Conservation (phyloP, 2,888 invertebrate genomes). For the Koerneria pararmatus region DNA sequence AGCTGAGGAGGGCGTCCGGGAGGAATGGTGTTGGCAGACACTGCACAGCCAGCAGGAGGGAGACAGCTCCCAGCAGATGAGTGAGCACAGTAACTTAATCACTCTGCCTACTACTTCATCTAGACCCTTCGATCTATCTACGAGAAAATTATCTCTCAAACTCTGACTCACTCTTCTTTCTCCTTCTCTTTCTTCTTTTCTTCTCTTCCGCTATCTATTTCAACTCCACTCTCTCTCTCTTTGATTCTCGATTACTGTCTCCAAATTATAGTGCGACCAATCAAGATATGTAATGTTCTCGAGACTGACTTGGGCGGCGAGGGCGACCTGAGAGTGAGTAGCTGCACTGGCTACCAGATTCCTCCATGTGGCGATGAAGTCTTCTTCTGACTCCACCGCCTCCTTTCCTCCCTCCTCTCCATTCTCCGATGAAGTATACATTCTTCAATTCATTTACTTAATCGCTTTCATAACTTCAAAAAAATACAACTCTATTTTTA, state of each 20-base stretch:
- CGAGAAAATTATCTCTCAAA: too few relatives aligned
- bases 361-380: slow-evolving; percentile 10
- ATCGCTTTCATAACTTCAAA: background rate
- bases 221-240: background rate
- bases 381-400: slow-evolving; percentile 22
- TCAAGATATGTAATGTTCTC: too few relatives aligned
- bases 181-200: slow-evolving; percentile 12
- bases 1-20: too few relatives aligned
- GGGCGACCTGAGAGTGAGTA: slow-evolving; percentile 4
- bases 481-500: background rate
- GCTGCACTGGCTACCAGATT: background rate
- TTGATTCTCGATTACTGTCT: too few relatives aligned
- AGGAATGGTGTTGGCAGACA: too few relatives aligned
- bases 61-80: too few relatives aligned
- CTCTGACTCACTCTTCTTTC: slow-evolving; percentile 1
- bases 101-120: too few relatives aligned
- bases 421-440: slow-evolving; percentile 3
- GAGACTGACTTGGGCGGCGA: slow-evolving; percentile 19
- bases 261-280: too few relatives aligned
- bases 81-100: too few relatives aligned
- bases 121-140: too few relatives aligned
- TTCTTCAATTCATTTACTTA: background rate
- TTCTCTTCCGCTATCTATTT: slow-evolving; percentile 10
- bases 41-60: too few relatives aligned
- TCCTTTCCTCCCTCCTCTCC: slow-evolving; percentile 24